phyloP scores from a whole-genome alignment of 2,113 vertebrate genomes.

The Noctilio leporinus region DNA sequence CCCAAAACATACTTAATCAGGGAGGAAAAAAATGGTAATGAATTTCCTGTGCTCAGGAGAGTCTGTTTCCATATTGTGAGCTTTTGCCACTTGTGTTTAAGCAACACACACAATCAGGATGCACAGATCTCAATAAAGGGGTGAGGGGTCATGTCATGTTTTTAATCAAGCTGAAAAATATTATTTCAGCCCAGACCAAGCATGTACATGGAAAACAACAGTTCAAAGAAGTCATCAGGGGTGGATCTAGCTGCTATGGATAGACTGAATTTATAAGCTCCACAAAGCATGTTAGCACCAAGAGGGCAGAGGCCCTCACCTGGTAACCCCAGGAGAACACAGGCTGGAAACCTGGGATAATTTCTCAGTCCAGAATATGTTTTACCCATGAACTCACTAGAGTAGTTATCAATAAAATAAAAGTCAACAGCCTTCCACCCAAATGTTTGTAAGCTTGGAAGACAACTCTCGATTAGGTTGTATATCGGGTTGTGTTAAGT shows the following conservation, averaged over 20 bases:
- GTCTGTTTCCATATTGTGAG: neutral
- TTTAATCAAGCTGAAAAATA: slow-evolving; percentile 7
- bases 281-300: neutral
- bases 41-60: neutral
- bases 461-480: neutral
- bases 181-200: neutral
- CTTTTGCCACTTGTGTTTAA: neutral
- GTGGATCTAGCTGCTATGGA: neutral
- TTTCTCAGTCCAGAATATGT: neutral
- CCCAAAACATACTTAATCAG: neutral
- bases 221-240: neutral
- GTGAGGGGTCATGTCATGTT: neutral
- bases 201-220: neutral
- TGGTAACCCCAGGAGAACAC: neutral
- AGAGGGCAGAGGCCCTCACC: neutral
- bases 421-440: neutral
- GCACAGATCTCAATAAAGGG: neutral
- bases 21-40: neutral
- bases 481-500: neutral
- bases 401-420: neutral
- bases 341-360: neutral
- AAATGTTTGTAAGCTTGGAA: neutral
- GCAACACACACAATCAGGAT: neutral
- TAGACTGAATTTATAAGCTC: neutral
- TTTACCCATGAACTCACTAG: neutral